Evolutionary conservation across 2,113 vertebrate genomes (phyloP).

Genomic region (Protobothrops flavoviridis): DNA sequence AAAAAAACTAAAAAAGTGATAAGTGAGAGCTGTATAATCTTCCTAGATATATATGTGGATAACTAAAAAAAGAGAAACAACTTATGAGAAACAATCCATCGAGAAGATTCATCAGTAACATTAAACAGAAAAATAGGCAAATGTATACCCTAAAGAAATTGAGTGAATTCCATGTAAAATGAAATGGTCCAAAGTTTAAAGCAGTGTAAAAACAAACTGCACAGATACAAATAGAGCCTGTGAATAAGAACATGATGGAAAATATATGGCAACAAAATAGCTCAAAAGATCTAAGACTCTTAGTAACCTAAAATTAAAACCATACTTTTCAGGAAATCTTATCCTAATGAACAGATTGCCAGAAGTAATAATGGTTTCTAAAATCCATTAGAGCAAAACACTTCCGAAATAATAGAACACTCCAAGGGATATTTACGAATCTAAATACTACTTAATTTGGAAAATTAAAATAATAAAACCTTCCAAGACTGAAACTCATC

Average conservation of each 20-base stretch:
- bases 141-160: not conserved
- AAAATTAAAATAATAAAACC: constrained; percentile 12
- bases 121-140: not conserved
- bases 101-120: not conserved
- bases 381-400: constrained; percentile 21
- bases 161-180: not conserved
- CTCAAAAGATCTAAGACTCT: constrained; percentile 6
- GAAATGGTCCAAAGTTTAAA: not conserved
- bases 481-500: constrained; percentile 8
- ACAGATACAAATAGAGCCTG: not conserved
- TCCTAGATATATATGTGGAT: not conserved
- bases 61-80: not conserved
- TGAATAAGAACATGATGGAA: constrained; percentile 9
- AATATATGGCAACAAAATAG: constrained; percentile 5
- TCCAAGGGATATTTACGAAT: not conserved
- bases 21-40: not conserved
- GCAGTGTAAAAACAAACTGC: not conserved
- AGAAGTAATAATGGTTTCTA: constrained; percentile 12
- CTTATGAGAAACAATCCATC: not conserved
- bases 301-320: constrained; percentile 13
- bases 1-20: not conserved
- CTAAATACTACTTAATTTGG: constrained; percentile 19
- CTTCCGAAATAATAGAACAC: not conserved
- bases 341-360: constrained; percentile 19
- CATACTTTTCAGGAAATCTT: not conserved